A percentile compares a stretch with the other conserved stretches of the same genome.
phyloP scores from a whole-genome alignment of 2,888 invertebrate species.

The Heliconius sara region DNA sequence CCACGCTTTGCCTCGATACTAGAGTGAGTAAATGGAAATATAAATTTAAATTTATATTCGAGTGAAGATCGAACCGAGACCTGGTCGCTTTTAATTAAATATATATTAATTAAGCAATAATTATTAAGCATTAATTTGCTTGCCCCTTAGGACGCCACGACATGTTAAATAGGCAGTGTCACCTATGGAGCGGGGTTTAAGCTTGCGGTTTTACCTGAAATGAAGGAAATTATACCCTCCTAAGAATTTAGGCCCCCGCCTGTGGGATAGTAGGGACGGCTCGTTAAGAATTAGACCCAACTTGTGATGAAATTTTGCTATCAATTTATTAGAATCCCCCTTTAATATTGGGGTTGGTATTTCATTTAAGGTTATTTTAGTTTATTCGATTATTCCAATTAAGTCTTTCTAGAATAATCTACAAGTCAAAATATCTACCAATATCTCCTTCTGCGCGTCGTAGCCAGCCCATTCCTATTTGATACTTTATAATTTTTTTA shows the following conservation, averaged over 20 bases:
- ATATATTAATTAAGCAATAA: too few relatives aligned
- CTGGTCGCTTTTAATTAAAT: too few relatives aligned
- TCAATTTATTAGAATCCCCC: conserved; percentile 27
- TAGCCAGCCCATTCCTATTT: background rate
- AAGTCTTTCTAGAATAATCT: background rate
- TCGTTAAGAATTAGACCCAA: conserved; percentile 28
- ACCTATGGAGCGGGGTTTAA: conserved; percentile 17
- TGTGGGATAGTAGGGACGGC: conserved; percentile 32
- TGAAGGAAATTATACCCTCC: conserved; percentile 55
- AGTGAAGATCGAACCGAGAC: too few relatives aligned
- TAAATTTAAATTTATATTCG: too few relatives aligned
- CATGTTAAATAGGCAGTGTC: background rate
- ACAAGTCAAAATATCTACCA: background rate
- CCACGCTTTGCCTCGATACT: too few relatives aligned
- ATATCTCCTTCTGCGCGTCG: background rate
- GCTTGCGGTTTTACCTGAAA: conserved; percentile 39
- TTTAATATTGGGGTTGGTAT: conserved; percentile 28
- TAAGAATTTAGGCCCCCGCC: conserved; percentile 50
- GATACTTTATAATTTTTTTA: background rate
- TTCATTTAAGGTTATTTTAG: conserved; percentile 12
- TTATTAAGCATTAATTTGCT: background rate
- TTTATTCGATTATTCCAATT: background rate
- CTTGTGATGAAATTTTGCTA: conserved; percentile 31
- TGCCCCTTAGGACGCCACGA: background rate
- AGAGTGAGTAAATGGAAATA: too few relatives aligned